A percentile compares a stretch with the other conserved stretches of the same genome.
Evolutionary conservation across 2,888 invertebrate genomes (phyloP).

Genomic region (Idaea aversata): DNA sequence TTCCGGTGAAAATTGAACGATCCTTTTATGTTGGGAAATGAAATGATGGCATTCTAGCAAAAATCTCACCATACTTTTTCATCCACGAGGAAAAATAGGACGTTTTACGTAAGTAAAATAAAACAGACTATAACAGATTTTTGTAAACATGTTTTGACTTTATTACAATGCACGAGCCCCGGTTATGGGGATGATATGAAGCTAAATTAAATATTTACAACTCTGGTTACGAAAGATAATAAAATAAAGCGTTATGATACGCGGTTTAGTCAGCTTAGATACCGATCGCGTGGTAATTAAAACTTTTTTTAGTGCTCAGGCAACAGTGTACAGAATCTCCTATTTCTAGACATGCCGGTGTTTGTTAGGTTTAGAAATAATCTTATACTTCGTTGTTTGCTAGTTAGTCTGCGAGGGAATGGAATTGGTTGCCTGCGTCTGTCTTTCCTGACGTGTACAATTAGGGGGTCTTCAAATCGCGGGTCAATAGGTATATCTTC

Average conservation of each 20-base stretch:
- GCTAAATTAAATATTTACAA: not conserved
- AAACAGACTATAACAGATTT: not conserved
- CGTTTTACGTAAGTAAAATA: not conserved
- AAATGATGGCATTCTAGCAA: not conserved
- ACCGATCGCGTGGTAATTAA: not conserved
- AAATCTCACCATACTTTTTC: not conserved
- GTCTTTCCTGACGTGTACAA: no score
- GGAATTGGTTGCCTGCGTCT: no score
- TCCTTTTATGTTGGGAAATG: conserved; percentile 29
- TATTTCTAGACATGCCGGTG: no score
- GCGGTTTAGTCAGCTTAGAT: not conserved
- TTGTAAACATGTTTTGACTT: not conserved
- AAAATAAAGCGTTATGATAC: not conserved
- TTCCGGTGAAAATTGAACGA: conserved; percentile 45
- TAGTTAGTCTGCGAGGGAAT: no score
- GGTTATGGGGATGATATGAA: not conserved
- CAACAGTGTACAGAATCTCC: no score
- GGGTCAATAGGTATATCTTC: no score
- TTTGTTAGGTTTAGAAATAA: no score
- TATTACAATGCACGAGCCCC: not conserved
- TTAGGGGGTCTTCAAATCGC: no score
- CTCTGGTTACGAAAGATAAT: not conserved
- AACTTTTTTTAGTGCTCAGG: not conserved
- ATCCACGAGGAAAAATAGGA: not conserved
- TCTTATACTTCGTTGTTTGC: no score